Conservation (phyloP, 2,888 invertebrate genomes). For the Dryobotodes eremita region DNA sequence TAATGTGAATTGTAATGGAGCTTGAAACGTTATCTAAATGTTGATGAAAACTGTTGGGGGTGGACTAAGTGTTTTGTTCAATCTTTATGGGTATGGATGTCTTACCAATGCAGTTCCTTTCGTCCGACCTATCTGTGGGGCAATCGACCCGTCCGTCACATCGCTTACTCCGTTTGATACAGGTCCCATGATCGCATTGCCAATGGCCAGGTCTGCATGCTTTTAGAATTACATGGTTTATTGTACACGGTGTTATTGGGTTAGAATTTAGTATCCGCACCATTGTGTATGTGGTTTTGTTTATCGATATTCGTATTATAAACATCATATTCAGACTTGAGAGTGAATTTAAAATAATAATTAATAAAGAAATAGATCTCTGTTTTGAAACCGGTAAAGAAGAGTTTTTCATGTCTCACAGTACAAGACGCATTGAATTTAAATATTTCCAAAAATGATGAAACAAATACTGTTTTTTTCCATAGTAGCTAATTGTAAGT, state of each 20-base stretch:
- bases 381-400: neutral
- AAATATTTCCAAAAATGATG: neutral
- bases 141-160: slow-evolving; percentile 94
- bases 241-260: slow-evolving; percentile 57
- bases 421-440: neutral
- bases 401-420: neutral
- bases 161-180: slow-evolving; percentile 91
- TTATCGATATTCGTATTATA: slow-evolving; percentile 28
- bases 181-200: slow-evolving; percentile 94
- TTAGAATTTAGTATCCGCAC: slow-evolving; percentile 62
- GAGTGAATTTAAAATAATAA: neutral
- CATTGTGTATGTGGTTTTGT: slow-evolving; percentile 58
- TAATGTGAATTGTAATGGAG: slow-evolving; percentile 28
- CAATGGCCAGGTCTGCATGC: slow-evolving; percentile 93
- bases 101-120: slow-evolving; percentile 92
- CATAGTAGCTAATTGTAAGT: neutral
- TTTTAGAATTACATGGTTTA: slow-evolving; percentile 76
- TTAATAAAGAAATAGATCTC: neutral
- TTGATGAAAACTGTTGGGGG: slow-evolving; percentile 34
- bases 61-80: slow-evolving; percentile 25
- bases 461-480: neutral
- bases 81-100: slow-evolving; percentile 48
- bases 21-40: slow-evolving; percentile 20
- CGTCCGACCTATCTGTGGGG: slow-evolving; percentile 93
- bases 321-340: neutral